Conservation (phyloP, 35 echinoderm and acorn worm genomes). For the Stichopus chloronotus region DNA sequence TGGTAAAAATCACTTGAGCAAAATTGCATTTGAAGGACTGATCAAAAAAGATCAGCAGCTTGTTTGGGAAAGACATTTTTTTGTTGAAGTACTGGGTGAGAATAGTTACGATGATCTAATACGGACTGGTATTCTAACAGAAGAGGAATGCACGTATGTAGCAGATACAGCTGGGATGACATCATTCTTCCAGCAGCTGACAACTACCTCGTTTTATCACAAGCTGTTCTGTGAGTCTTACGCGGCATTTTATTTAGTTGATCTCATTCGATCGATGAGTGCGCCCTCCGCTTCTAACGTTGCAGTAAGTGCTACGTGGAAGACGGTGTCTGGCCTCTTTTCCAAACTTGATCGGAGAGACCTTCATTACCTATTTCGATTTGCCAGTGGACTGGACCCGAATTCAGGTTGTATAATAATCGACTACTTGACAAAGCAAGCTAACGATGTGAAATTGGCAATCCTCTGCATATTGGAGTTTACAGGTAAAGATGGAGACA, state of each 20-base stretch:
- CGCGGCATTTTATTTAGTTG: not conserved
- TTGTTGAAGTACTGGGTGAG: not conserved
- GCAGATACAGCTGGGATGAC: not conserved
- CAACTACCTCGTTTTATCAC: not conserved
- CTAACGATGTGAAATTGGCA: too few relatives aligned
- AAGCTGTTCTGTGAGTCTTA: slow-evolving; percentile 16
- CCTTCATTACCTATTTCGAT: too few relatives aligned
- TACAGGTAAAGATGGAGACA: too few relatives aligned
- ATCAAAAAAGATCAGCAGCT: not conserved
- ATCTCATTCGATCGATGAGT: too few relatives aligned
- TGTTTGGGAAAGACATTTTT: not conserved
- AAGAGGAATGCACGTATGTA: not conserved
- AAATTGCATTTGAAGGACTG: not conserved
- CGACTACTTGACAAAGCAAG: too few relatives aligned
- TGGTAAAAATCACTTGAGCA: not conserved
- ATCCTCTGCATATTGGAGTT: too few relatives aligned
- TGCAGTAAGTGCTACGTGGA: too few relatives aligned
- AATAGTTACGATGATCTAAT: not conserved
- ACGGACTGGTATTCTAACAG: not conserved
- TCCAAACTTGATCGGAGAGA: too few relatives aligned
- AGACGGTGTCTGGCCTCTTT: too few relatives aligned
- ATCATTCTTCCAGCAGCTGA: not conserved
- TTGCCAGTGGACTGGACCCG: too few relatives aligned
- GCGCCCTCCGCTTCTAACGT: too few relatives aligned
- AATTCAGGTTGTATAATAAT: too few relatives aligned